Evolutionary conservation across 1,140 invertebrate genomes (phyloP), one percentile per base, ranked within the genome.

Genomic region (Steinernema feltiae): DNA sequence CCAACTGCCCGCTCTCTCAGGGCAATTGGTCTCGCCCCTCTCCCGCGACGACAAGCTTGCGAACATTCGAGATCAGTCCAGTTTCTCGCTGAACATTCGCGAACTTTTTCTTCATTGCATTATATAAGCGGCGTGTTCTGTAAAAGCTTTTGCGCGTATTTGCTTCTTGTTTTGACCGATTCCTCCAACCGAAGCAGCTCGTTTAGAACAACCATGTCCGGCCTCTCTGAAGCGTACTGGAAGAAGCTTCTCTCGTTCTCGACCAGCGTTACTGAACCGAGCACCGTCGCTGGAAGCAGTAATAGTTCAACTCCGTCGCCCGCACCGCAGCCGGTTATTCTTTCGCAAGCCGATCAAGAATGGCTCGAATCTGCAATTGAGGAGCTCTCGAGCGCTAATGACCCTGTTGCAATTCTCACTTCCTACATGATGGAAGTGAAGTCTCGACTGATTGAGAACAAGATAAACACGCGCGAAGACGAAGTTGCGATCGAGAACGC

Each of bases 391-490:
- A 12, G 24, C 12, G 53, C 7, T 3, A 27, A 63, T 12, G 24
- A 15, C 24, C 53, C 53, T 17, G 24, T 63, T 3, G 15, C 53
- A 12, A 3, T 17, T 3, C 7, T 63, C 7, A 63, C 53, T 12
- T 63, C 53, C 12, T 63, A 27, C 24, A 63, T 63, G 53, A 63
- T 63, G 53, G 53, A 63, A n/a, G 24, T 63, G 7, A 63, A 63
- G 53, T 15, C 2, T 3, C 7, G 24, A 21, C 53, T 63, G 2
- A 27, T 63, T 7, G 53, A 63, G 12, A 3, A 21, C 12, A 27
- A 63, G 53, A 15, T n/a, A 7, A 17, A 3, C 7, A n/a, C 12
- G 12, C 15, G 2, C 3, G 15, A 15, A 3, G 53, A 63, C 24
- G 12, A 3, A 7, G 12, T 17, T 27, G 24, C 12, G 3, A 63